These are phyloP conservation scores for Lucilia sericata DNA, from an alignment of 1,140 invertebrate species.

Conservation along the genomic window DNA sequence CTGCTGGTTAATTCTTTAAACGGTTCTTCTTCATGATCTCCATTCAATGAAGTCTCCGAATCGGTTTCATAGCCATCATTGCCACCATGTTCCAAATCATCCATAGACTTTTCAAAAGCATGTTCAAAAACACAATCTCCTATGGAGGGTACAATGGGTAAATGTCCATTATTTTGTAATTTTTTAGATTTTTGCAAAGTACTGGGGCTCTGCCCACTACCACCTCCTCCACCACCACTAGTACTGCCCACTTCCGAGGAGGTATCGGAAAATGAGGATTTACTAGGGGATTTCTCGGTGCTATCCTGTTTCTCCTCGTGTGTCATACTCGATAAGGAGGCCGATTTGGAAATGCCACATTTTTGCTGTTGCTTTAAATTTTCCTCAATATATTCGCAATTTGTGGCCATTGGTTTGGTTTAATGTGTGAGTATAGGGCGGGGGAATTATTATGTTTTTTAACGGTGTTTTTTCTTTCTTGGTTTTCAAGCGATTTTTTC, in stretches of 20 bases:
- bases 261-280: slow-evolving; percentile 40
- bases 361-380: slow-evolving; percentile 48
- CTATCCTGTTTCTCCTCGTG: slow-evolving; percentile 50
- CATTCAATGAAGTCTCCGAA: slow-evolving; percentile 54
- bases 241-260: slow-evolving; percentile 24
- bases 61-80: slow-evolving; percentile 63
- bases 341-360: slow-evolving; percentile 39
- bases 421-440: neutral
- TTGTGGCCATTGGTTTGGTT: slow-evolving; percentile 58
- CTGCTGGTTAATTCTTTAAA: slow-evolving; percentile 41
- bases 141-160: neutral
- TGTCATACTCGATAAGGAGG: slow-evolving; percentile 48
- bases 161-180: neutral
- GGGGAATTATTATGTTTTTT: neutral
- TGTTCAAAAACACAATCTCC: slow-evolving; percentile 60
- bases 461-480: neutral
- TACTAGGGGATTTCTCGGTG: slow-evolving; percentile 35
- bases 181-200: neutral
- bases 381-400: slow-evolving; percentile 59
- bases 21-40: slow-evolving; percentile 54
- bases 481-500: neutral
- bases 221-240: neutral
- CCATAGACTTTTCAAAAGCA: slow-evolving; percentile 65
- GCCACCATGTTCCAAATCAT: slow-evolving; percentile 58
- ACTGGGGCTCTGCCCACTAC: neutral